Evolutionary conservation across 2,888 invertebrate genomes (phyloP).

Genomic region (Euproctis similis): DNA sequence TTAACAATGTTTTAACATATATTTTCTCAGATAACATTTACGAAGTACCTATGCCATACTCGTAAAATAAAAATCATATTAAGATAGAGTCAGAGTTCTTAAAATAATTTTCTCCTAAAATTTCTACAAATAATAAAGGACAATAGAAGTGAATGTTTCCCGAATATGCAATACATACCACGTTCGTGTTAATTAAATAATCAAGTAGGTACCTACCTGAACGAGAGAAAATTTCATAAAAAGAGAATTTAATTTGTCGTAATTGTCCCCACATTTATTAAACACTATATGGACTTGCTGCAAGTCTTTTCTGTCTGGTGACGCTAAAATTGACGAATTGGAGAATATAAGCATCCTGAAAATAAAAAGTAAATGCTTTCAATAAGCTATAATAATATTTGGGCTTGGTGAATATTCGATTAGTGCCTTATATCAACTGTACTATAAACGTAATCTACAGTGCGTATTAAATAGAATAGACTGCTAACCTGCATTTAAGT

Average conservation of each 20-base stretch:
- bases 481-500: slow-evolving; percentile 63
- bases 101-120: no score
- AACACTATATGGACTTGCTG: slow-evolving; percentile 58
- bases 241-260: slow-evolving; percentile 49
- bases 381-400: background rate
- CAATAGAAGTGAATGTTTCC: no score
- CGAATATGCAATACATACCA: no score
- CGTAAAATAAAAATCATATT: no score
- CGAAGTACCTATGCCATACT: no score
- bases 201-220: slow-evolving; percentile 43
- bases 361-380: background rate
- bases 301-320: slow-evolving; percentile 54
- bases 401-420: slow-evolving; percentile 3
- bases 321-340: slow-evolving; percentile 52
- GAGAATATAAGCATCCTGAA: slow-evolving; percentile 66
- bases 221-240: slow-evolving; percentile 52
- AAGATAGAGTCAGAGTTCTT: no score
- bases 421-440: background rate
- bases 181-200: background rate
- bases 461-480: no score
- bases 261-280: slow-evolving; percentile 50
- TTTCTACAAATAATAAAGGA: no score
- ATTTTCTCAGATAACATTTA: no score
- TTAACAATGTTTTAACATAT: no score
- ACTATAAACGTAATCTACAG: background rate